Conservation (phyloP, 2,113 vertebrate genomes). For the Poecilia latipinna region DNA sequence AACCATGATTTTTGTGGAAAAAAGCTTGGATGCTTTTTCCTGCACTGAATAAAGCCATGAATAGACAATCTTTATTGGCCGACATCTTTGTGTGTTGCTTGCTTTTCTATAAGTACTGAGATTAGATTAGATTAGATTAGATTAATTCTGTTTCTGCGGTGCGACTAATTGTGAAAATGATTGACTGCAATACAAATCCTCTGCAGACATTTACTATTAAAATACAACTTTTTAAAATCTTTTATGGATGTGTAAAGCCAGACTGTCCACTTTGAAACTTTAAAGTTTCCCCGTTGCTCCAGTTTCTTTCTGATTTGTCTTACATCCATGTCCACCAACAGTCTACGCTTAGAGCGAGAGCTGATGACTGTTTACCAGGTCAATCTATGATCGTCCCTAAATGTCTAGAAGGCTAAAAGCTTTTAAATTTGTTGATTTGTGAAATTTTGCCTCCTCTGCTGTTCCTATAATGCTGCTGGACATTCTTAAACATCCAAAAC, state of each 20-base stretch:
- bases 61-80: no score
- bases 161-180: no score
- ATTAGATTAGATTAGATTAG: neutral
- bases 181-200: no score
- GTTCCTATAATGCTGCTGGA: neutral
- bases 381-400: neutral
- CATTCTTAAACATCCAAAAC: neutral
- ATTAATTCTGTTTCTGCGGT: no score
- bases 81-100: no score
- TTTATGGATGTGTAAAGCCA: neutral
- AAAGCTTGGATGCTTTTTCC: no score
- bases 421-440: neutral
- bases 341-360: neutral
- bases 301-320: neutral
- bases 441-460: neutral
- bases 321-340: no score
- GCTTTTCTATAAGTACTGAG: neutral
- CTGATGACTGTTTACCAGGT: neutral
- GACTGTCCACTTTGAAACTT: neutral
- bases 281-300: neutral
- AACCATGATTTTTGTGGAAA: no score
- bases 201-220: neutral
- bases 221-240: neutral
- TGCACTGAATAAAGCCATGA: no score
- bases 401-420: neutral